Percentiles rank a stretch among this genome's conserved stretches.
These are phyloP conservation scores for Coptotermes formosanus DNA, from an alignment of 1,140 invertebrate species.

Conservation along the genomic window DNA sequence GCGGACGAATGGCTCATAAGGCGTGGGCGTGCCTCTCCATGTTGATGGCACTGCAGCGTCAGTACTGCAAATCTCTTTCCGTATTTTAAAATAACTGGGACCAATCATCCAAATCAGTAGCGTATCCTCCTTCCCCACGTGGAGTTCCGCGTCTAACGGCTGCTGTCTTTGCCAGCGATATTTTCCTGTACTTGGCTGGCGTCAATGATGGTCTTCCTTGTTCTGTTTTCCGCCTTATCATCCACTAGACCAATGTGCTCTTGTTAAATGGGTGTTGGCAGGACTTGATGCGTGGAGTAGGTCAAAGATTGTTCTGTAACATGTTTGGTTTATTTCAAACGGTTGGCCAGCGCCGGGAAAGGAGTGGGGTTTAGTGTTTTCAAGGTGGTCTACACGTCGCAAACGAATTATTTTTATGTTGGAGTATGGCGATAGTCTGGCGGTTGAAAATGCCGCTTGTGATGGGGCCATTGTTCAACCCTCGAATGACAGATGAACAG, in stretches of 20 bases:
- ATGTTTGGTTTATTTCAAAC: neutral
- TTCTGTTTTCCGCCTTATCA: neutral
- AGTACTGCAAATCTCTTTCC: neutral
- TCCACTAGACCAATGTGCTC: neutral
- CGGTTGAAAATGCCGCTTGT: too few relatives aligned
- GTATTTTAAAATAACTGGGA: constrained; percentile 9
- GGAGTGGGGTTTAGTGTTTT: too few relatives aligned
- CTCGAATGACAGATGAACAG: too few relatives aligned
- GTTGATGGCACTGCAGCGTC: neutral
- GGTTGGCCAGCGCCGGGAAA: too few relatives aligned
- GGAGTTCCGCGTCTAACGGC: neutral
- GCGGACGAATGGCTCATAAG: neutral
- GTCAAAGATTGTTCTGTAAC: neutral
- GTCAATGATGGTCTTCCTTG: neutral
- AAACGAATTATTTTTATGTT: too few relatives aligned
- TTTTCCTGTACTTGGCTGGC: neutral
- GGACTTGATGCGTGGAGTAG: neutral
- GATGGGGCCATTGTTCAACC: too few relatives aligned
- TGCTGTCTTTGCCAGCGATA: neutral
- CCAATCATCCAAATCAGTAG: neutral
- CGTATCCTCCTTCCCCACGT: neutral
- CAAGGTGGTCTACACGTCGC: too few relatives aligned
- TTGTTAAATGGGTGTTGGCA: neutral
- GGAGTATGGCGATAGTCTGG: too few relatives aligned
- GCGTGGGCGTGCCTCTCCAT: neutral